phyloP scores from a whole-genome alignment of 2,113 vertebrate species.

The Sorex araneus region DNA sequence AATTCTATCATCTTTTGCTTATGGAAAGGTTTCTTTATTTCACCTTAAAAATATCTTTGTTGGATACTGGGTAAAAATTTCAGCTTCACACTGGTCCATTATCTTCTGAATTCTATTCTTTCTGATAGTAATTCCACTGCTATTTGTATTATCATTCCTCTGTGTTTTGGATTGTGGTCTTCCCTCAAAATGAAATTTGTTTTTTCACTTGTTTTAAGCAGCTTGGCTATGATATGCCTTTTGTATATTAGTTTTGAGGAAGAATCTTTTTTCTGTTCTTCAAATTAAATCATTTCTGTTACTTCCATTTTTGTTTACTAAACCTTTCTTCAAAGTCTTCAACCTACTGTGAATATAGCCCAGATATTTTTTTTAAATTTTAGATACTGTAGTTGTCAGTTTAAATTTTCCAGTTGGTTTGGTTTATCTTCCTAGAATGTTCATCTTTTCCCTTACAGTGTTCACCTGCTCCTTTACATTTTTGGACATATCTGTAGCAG shows the following conservation, averaged over 20 bases:
- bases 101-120: slow-evolving; percentile 27
- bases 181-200: not conserved
- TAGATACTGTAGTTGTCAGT: slow-evolving; percentile 11
- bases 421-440: slow-evolving; percentile 29
- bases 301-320: not conserved
- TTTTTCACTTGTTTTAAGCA: slow-evolving; percentile 20
- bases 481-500: slow-evolving; percentile 10
- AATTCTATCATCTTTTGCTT: not conserved
- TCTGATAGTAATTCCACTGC: not conserved
- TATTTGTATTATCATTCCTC: not conserved
- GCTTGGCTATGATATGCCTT: not conserved
- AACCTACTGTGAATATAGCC: not conserved
- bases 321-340: slow-evolving; percentile 8
- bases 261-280: slow-evolving; percentile 32
- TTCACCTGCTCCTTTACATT: slow-evolving; percentile 41
- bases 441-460: not conserved
- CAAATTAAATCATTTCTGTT: slow-evolving; percentile 25
- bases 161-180: not conserved
- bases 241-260: not conserved
- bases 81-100: not conserved
- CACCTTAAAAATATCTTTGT: not conserved
- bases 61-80: not conserved
- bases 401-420: slow-evolving; percentile 49
- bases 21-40: slow-evolving; percentile 24
- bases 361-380: slow-evolving; percentile 52